These are phyloP conservation scores for Caenorhabditis afra DNA, from an alignment of 2,888 invertebrate genomes.

Conservation along the genomic window DNA sequence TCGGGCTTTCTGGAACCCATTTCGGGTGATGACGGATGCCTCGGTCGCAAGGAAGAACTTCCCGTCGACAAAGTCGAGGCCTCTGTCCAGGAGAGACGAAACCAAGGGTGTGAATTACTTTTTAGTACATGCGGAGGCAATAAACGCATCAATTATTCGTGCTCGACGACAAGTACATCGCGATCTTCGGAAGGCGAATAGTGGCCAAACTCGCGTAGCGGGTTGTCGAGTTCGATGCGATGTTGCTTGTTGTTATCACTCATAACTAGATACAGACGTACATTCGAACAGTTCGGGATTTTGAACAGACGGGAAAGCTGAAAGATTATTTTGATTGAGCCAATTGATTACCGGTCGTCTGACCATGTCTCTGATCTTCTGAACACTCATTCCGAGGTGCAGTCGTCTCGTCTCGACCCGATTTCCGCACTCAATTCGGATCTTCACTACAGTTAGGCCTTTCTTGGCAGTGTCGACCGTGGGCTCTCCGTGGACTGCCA, in stretches of 20 bases:
- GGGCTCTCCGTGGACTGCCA: constrained; percentile 61
- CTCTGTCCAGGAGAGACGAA: too few relatives aligned
- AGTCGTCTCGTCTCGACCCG: constrained; percentile 46
- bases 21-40: too few relatives aligned
- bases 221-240: constrained; percentile 66
- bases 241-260: constrained; percentile 51
- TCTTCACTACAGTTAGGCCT: constrained; percentile 54
- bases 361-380: constrained; percentile 64
- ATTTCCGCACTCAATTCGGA: constrained; percentile 53
- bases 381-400: constrained; percentile 58
- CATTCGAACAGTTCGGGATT: constrained; percentile 19
- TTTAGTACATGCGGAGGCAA: constrained; percentile 15
- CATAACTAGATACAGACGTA: constrained; percentile 55
- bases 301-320: constrained; percentile 63
- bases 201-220: constrained; percentile 58
- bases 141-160: constrained; percentile 30
- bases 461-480: constrained; percentile 53
- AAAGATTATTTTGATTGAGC: constrained; percentile 48
- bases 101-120: not conserved
- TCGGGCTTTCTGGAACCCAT: too few relatives aligned
- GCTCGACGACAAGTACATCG: constrained; percentile 59
- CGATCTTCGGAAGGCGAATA: constrained; percentile 65
- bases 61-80: too few relatives aligned
- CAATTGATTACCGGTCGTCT: not conserved
- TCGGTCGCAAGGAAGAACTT: too few relatives aligned